Evolutionary conservation across 1,140 invertebrate species (phyloP), one percentile per base, ranked within the genome.

Genomic region (Fopius arisanus): DNA sequence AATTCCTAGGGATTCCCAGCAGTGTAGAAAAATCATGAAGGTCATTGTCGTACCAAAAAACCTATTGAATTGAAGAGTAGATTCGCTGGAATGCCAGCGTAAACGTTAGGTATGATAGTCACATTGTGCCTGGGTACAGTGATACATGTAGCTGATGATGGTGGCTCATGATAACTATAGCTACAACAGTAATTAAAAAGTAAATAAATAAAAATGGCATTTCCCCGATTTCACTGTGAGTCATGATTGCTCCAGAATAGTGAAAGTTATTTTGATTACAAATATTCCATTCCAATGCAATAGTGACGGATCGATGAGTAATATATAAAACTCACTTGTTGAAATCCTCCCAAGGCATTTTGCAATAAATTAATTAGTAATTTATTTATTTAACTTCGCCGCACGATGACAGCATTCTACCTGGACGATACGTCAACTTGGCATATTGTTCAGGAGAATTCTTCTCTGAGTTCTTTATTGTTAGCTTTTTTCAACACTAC

Each of bases 21-120:
- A 37, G 16, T 16, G n/a, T 40, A 28, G 9, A 62, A 10, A 14
- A 19, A 70, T 59, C 37, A 37, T 7, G 48, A 19, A 69, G 14
- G n/a, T 2, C 43, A 51, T 21, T 6, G 14, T 21, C 89, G 90
- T 86, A 92, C 91, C 80, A 93, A 75, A 93, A 95, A 97, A 74
- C 91, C 92, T 74, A 95, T 88, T 72, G 94, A 86, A 87, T 97
- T 97, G 4, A 97, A 85, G 67, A 96, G 89, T 23, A 97, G 90
- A 75, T 96, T 97, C 81, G 96, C 94, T 10, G 96, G 96, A 80
- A 97, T 96, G 72, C 96, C 96, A 87, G 95, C 94, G 83, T 95
- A 96, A 37, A 91, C 90, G 79, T 91, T 92, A 19, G 91, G 93
- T 67, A 94, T 91, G 67, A 93, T 89, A 71, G 88, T 91, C 72